Conservation (phyloP, 2,797 vertebrate species). For the Cossypha niveicapilla region DNA sequence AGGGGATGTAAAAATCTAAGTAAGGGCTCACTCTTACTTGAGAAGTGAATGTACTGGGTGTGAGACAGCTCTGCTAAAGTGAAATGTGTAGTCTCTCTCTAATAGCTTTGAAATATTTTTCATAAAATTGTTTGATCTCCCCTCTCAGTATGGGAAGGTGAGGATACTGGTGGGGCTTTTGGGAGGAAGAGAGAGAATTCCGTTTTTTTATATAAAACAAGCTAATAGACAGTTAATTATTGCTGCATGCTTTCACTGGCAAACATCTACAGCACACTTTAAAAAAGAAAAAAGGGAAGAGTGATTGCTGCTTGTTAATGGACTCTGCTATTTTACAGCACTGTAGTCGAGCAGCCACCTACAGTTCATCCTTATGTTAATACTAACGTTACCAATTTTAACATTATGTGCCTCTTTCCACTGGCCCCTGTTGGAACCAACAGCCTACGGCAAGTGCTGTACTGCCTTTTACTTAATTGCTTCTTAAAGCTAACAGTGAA, state of each 20-base stretch:
- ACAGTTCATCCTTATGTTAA: conserved; percentile 81
- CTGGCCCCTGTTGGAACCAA: conserved; percentile 71
- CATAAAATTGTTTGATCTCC: not conserved
- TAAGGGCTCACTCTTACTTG: not conserved
- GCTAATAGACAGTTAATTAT: not conserved
- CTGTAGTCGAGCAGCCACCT: conserved; percentile 67
- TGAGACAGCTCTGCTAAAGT: not conserved
- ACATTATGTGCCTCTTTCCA: conserved; percentile 71
- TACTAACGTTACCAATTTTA: conserved; percentile 77
- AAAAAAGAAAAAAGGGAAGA: not conserved
- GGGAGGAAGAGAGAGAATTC: not conserved
- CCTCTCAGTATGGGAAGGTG: not conserved
- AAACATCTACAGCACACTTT: not conserved
- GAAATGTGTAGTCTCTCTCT: not conserved
- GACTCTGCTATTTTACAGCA: conserved; percentile 80
- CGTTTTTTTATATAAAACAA: not conserved
- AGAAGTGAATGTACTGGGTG: not conserved
- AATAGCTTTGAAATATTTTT: not conserved
- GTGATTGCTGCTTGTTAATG: conserved; percentile 24
- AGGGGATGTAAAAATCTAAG: not conserved
- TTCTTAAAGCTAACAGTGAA: conserved; percentile 86
- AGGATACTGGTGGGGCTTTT: not conserved
- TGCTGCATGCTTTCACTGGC: not conserved
- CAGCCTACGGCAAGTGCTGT: conserved; percentile 76
- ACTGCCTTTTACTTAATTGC: conserved; percentile 79